These are phyloP conservation scores for Bubo bubo DNA, from an alignment of 2,113 vertebrate species.

Conservation along the genomic window DNA sequence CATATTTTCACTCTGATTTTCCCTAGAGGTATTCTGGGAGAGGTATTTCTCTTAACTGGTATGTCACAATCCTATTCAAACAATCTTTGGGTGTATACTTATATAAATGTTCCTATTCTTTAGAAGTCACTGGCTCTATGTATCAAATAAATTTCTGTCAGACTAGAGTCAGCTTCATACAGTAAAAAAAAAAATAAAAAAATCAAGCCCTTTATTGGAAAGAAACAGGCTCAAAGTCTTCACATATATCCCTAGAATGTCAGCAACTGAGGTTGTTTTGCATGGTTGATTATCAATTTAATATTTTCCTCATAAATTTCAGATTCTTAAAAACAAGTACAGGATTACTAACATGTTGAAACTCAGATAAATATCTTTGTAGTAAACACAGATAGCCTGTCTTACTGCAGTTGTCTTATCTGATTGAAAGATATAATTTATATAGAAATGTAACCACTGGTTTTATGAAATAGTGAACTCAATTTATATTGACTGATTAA, in stretches of 20 bases:
- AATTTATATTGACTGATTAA: background rate
- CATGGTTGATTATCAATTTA: background rate
- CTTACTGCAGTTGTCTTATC: background rate
- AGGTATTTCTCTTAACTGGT: background rate
- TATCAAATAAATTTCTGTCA: background rate
- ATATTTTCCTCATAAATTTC: background rate
- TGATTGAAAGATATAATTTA: background rate
- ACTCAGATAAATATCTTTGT: background rate
- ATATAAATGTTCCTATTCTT: background rate
- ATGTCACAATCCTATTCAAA: background rate
- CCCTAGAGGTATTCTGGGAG: background rate
- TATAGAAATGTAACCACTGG: background rate
- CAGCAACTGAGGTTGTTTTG: background rate
- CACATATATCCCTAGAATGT: background rate
- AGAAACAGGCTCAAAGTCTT: background rate
- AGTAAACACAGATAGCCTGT: background rate
- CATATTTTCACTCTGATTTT: background rate
- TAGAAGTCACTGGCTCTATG: background rate
- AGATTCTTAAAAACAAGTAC: background rate
- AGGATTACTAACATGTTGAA: background rate
- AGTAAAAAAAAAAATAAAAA: background rate
- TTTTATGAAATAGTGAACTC: background rate
- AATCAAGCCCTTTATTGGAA: background rate
- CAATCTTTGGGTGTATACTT: background rate
- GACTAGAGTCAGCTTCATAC: background rate